These are phyloP conservation scores for Cyprinus carpio DNA, from an alignment of 2,113 vertebrate species.

Conservation along the genomic window DNA sequence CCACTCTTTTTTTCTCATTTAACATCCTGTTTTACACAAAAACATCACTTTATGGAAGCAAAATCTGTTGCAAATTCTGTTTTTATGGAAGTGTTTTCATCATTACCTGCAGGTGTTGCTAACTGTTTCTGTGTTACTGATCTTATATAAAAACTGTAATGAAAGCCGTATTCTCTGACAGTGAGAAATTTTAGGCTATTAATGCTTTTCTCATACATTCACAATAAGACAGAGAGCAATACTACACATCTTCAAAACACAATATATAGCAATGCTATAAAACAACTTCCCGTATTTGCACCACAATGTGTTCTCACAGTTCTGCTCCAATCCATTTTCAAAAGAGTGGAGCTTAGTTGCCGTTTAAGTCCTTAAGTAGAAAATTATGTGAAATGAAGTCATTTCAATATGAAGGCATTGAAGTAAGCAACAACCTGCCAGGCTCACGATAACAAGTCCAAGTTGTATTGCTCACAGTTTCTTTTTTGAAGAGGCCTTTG, in stretches of 20 bases:
- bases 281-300: slow-evolving; percentile 24
- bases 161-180: background rate
- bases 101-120: background rate
- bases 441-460: slow-evolving; percentile 58
- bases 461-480: slow-evolving; percentile 56
- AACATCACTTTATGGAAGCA: background rate
- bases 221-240: background rate
- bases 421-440: slow-evolving; percentile 57
- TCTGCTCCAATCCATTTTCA: slow-evolving; percentile 32
- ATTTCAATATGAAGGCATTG: slow-evolving; percentile 53
- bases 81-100: background rate
- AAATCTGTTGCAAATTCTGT: background rate
- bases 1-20: background rate
- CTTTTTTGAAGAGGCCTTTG: slow-evolving; percentile 57
- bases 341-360: slow-evolving; percentile 11
- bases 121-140: background rate
- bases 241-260: background rate
- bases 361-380: slow-evolving; percentile 40
- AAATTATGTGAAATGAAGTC: slow-evolving; percentile 51
- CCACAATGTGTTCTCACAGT: slow-evolving; percentile 3
- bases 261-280: background rate
- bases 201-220: slow-evolving; percentile 1
- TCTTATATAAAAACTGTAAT: background rate
- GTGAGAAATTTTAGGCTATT: background rate
- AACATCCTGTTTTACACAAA: background rate